Percentiles rank a stretch among this genome's conserved stretches.
Conservation (phyloP, 2,797 vertebrate genomes). For the Platalea minor region DNA sequence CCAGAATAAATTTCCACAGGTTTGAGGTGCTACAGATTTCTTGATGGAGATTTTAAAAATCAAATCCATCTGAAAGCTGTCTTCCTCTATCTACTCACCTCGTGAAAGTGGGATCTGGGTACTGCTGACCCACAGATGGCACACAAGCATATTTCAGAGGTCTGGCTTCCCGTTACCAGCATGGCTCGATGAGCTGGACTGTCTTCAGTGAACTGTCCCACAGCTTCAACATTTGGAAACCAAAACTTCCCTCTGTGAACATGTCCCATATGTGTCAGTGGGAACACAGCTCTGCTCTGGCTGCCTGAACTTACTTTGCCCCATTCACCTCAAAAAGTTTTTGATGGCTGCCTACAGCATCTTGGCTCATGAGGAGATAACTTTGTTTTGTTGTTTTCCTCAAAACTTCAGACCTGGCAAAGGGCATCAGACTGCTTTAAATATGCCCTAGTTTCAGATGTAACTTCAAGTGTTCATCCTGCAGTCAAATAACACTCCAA, state of each 20-base stretch:
- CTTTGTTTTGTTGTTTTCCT: background rate
- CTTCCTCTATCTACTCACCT: background rate
- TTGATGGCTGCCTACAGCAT: background rate
- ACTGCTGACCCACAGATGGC: background rate
- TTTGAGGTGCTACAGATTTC: background rate
- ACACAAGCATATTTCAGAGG: background rate
- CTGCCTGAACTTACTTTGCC: background rate
- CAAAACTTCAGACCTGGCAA: background rate
- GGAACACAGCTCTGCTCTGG: background rate
- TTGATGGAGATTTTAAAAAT: background rate
- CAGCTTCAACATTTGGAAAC: background rate
- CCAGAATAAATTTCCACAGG: background rate
- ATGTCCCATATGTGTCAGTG: rapidly evolving
- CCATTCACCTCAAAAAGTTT: background rate
- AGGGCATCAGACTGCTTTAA: background rate
- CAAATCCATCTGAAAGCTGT: rapidly evolving
- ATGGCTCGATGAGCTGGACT: rapidly evolving
- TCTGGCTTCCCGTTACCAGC: background rate
- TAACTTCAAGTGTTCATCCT: background rate
- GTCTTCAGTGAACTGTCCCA: background rate
- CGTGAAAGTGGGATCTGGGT: background rate
- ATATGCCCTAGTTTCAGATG: background rate
- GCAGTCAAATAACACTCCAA: background rate
- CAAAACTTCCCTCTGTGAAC: background rate
- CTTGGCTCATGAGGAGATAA: background rate